Percentiles rank a stretch among this genome's conserved stretches.
Conservation (phyloP, 2,797 vertebrate species). For the Peromyscus eremicus region DNA sequence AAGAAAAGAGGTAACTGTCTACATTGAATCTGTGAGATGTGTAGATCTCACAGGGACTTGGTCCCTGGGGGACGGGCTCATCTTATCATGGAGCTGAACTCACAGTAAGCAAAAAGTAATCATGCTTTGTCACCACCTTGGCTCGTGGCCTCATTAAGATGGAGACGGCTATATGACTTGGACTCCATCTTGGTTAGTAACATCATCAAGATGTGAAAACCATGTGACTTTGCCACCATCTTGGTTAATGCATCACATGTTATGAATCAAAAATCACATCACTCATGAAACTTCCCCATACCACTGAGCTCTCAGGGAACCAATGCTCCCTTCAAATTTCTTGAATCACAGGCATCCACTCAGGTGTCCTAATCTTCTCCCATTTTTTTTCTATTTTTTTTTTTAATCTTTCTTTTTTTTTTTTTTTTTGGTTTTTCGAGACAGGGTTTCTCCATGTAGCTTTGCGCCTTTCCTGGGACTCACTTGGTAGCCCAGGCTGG, state of each 20-base stretch:
- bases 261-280: background rate
- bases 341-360: background rate
- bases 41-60: background rate
- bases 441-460: too few species aligned
- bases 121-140: background rate
- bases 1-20: background rate
- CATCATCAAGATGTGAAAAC: background rate
- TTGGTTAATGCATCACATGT: background rate
- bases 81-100: background rate
- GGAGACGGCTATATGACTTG: background rate
- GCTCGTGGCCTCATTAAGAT: background rate
- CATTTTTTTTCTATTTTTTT: background rate
- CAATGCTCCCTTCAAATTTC: background rate
- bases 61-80: background rate
- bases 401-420: too few species aligned
- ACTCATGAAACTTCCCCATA: background rate
- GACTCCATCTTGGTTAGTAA: background rate
- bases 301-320: background rate
- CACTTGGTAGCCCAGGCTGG: too few species aligned
- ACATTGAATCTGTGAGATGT: background rate
- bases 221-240: background rate
- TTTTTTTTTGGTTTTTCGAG: too few species aligned
- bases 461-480: too few species aligned
- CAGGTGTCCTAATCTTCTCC: background rate
- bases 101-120: background rate